These are phyloP conservation scores for Hestina assimilis DNA, from an alignment of 1,140 invertebrate genomes.

Conservation along the genomic window DNA sequence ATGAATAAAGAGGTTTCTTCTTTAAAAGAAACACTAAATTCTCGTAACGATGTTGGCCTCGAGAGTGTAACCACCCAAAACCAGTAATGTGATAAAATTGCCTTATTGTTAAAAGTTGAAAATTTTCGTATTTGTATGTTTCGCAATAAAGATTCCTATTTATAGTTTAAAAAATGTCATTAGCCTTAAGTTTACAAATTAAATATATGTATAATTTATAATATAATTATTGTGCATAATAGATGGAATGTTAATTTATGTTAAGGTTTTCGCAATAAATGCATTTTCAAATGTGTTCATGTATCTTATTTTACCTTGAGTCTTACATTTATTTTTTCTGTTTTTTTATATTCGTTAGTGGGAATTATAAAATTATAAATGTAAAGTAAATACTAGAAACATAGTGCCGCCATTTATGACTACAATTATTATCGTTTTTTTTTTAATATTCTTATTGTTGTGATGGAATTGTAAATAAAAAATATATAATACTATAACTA, in stretches of 20 bases:
- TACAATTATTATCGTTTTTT: too few relatives aligned
- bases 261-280: constrained; percentile 52
- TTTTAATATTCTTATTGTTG: too few relatives aligned
- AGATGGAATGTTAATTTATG: constrained; percentile 40
- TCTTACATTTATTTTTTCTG: too few relatives aligned
- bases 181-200: constrained; percentile 36
- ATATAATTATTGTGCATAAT: constrained; percentile 34
- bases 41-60: neutral
- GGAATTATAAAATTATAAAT: too few relatives aligned
- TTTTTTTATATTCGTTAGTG: too few relatives aligned
- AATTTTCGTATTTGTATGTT: constrained; percentile 31
- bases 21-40: neutral
- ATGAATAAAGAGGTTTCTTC: too few relatives aligned
- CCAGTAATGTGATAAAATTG: constrained; percentile 47
- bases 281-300: constrained; percentile 32
- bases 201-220: constrained; percentile 48
- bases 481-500: too few relatives aligned
- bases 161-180: constrained; percentile 15
- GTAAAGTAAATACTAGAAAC: too few relatives aligned
- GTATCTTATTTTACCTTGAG: constrained; percentile 8
- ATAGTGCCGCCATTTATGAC: too few relatives aligned
- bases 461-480: too few relatives aligned
- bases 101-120: constrained; percentile 41
- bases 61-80: constrained; percentile 12
- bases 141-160: constrained; percentile 31